Conservation (phyloP, 2,888 invertebrate genomes). For the Scaptomyza caliginosa region DNA sequence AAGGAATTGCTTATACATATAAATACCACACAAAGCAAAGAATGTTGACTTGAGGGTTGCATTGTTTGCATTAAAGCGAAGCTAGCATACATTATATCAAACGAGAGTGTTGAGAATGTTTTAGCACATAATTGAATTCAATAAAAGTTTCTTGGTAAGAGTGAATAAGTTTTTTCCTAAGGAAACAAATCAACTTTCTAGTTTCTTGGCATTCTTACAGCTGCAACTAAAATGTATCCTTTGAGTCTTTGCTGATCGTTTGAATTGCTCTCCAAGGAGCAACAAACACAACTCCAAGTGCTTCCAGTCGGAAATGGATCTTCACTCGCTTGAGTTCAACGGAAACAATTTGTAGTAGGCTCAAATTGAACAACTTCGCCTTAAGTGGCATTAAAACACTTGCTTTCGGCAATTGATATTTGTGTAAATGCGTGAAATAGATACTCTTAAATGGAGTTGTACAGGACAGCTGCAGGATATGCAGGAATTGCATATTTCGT, state of each 20-base stretch:
- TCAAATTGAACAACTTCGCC: constrained; percentile 22
- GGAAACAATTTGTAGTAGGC: constrained; percentile 47
- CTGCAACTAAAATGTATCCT: not conserved
- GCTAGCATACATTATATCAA: not conserved
- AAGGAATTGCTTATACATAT: constrained; percentile 39
- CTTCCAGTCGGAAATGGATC: constrained; percentile 32
- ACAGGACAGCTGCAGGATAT: constrained; percentile 51
- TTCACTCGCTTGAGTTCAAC: constrained; percentile 4
- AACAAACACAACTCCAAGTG: constrained; percentile 8
- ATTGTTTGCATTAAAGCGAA: constrained; percentile 5
- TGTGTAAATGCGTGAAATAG: constrained; percentile 74
- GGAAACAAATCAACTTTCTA: not conserved
- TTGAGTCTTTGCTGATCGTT: not conserved
- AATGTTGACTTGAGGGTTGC: not conserved
- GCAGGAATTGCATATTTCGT: constrained; percentile 23
- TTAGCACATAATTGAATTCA: not conserved
- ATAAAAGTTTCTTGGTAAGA: not conserved
- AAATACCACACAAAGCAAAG: constrained; percentile 21
- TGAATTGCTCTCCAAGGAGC: constrained; percentile 34
- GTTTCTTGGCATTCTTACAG: not conserved
- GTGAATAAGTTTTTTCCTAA: not conserved
- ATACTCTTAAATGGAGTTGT: constrained; percentile 59
- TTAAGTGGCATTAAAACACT: constrained; percentile 65
- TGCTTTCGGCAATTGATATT: constrained; percentile 50
- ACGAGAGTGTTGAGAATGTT: constrained; percentile 6